Evolutionary conservation across 1,140 invertebrate genomes (phyloP).

Genomic region (Drosophila auraria): DNA sequence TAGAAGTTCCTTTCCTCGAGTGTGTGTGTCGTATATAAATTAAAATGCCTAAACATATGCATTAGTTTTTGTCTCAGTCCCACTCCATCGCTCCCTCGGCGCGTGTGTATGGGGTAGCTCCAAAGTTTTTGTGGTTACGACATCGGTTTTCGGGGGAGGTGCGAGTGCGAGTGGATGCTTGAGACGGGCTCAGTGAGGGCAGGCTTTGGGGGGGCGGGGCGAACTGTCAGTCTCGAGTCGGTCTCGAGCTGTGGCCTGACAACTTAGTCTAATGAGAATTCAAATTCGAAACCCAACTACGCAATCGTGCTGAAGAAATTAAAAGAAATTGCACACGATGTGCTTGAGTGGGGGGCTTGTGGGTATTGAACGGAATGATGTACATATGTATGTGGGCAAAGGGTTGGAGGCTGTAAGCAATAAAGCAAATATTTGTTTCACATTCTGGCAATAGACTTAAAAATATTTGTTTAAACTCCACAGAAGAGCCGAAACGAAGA

Average conservation of each 20-base stretch:
- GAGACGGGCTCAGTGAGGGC: slow-evolving; percentile 35
- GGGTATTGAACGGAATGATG: slow-evolving; percentile 33
- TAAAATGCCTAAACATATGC: slow-evolving; percentile 84
- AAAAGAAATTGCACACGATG: slow-evolving; percentile 80
- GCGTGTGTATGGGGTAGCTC: slow-evolving; percentile 43
- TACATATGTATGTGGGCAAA: slow-evolving; percentile 4
- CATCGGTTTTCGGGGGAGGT: slow-evolving; percentile 67
- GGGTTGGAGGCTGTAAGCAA: slow-evolving; percentile 42
- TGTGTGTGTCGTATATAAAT: slow-evolving; percentile 74
- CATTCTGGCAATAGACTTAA: slow-evolving; percentile 37
- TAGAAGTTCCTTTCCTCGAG: slow-evolving; percentile 57
- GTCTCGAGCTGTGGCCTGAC: slow-evolving; percentile 76
- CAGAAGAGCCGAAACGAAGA: slow-evolving; percentile 4
- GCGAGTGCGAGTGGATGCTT: slow-evolving; percentile 40
- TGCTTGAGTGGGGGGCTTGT: slow-evolving; percentile 12
- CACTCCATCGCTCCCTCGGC: slow-evolving; percentile 23
- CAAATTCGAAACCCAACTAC: slow-evolving; percentile 82
- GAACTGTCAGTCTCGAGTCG: slow-evolving; percentile 67
- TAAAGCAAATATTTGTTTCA: slow-evolving; percentile 72
- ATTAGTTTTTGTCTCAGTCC: slow-evolving; percentile 80
- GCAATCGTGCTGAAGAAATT: slow-evolving; percentile 83
- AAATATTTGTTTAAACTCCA: slow-evolving; percentile 39
- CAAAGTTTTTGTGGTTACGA: slow-evolving; percentile 83
- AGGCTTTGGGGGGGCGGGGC: slow-evolving; percentile 4
- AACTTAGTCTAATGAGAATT: slow-evolving; percentile 84